These are phyloP conservation scores for Brachypalpus laphriformis DNA, from an alignment of 2,888 invertebrate genomes.

Conservation along the genomic window DNA sequence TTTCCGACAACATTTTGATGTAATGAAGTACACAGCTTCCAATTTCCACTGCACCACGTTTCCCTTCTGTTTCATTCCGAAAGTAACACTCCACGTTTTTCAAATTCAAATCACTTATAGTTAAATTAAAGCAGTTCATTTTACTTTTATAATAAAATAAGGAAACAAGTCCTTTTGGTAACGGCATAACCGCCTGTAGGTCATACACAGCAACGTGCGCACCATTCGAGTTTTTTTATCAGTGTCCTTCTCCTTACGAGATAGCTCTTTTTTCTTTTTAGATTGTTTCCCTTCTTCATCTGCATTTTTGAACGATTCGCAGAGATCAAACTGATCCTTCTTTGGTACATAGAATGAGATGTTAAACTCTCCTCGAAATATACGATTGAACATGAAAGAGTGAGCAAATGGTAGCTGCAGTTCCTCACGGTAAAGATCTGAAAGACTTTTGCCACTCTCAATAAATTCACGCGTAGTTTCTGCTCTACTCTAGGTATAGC, in stretches of 20 bases:
- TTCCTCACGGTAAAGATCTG: constrained; percentile 75
- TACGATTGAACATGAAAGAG: constrained; percentile 61
- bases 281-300: constrained; percentile 45
- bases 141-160: constrained; percentile 66
- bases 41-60: constrained; percentile 76
- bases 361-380: constrained; percentile 63
- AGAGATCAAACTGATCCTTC: constrained; percentile 73
- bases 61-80: constrained; percentile 77
- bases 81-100: constrained; percentile 76
- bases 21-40: constrained; percentile 74
- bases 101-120: no score
- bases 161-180: constrained; percentile 51
- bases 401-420: constrained; percentile 56
- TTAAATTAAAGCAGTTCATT: constrained; percentile 75
- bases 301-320: constrained; percentile 58
- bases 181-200: constrained; percentile 52
- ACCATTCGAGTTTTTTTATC: constrained; percentile 51
- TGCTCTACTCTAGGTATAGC: constrained; percentile 76
- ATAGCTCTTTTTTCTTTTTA: constrained; percentile 38
- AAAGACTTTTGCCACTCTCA: constrained; percentile 76
- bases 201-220: constrained; percentile 66
- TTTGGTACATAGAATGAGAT: constrained; percentile 64
- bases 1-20: constrained; percentile 49
- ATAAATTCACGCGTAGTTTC: constrained; percentile 75
- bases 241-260: constrained; percentile 48